Conservation (phyloP, 1,140 invertebrate genomes). For the Doryteuthis pealeii region DNA sequence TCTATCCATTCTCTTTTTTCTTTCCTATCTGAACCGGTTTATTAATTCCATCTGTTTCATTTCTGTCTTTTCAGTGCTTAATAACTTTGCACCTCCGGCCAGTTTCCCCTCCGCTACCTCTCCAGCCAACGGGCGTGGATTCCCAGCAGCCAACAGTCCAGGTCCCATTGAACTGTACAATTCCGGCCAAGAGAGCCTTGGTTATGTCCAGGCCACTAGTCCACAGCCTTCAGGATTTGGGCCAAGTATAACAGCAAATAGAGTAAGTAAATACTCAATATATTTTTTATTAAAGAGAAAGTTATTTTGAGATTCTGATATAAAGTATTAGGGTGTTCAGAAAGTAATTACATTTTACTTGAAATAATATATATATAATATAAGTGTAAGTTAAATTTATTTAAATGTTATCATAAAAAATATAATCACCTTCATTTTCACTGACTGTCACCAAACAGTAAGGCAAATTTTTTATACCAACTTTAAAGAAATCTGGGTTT, state of each 20-base stretch:
- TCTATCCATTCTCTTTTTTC: no score
- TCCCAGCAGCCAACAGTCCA: conserved; percentile 82
- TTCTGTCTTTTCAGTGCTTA: conserved; percentile 75
- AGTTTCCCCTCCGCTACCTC: conserved; percentile 72
- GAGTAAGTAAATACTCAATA: neutral
- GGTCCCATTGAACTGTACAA: conserved; percentile 84
- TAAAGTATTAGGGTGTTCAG: no score
- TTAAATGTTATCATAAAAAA: no score
- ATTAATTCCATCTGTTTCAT: no score
- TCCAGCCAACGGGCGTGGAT: conserved; percentile 70
- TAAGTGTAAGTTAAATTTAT: no score
- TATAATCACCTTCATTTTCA: no score
- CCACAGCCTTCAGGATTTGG: conserved; percentile 86
- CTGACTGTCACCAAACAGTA: neutral
- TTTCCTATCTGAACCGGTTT: no score
- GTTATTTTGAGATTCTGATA: no score
- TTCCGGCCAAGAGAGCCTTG: conserved; percentile 77
- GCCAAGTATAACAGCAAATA: conserved; percentile 71
- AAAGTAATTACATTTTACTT: no score
- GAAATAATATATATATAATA: neutral
- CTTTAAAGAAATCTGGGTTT: neutral
- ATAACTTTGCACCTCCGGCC: conserved; percentile 79
- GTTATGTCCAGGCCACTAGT: conserved; percentile 90
- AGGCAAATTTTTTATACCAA: neutral
- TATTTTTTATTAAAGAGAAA: no score